Conservation (phyloP, 2,113 vertebrate genomes). For the Apeltes quadracus region DNA sequence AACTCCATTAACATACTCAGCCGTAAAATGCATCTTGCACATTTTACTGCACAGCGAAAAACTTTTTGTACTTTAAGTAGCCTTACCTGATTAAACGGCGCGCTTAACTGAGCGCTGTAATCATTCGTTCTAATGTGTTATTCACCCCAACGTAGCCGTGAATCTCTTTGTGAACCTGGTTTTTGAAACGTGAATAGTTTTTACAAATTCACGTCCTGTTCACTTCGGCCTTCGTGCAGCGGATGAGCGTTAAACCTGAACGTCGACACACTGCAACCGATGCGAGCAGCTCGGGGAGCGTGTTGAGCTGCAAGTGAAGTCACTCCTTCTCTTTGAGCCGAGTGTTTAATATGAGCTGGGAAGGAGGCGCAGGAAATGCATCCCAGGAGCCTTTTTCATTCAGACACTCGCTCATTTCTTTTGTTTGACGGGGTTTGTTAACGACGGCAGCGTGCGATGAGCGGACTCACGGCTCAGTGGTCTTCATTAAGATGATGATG, state of each 20-base stretch:
- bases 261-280: no score
- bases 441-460: constrained; percentile 23
- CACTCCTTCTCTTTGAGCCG: background rate
- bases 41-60: background rate
- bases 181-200: background rate
- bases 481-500: constrained; percentile 65
- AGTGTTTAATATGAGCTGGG: constrained; percentile 13
- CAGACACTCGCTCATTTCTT: background rate
- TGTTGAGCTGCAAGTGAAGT: background rate
- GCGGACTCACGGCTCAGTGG: constrained; percentile 56
- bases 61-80: background rate
- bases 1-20: background rate
- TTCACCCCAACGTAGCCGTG: no score
- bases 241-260: no score
- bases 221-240: no score
- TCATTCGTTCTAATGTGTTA: background rate
- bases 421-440: background rate
- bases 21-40: background rate
- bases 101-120: background rate
- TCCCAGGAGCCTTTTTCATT: constrained; percentile 11
- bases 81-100: background rate
- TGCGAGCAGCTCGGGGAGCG: background rate
- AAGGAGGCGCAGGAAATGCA: background rate
- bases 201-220: background rate
- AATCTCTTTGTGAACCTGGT: background rate